phyloP scores from a whole-genome alignment of 2,113 vertebrate species.

The Erythrolamprus reginae region DNA sequence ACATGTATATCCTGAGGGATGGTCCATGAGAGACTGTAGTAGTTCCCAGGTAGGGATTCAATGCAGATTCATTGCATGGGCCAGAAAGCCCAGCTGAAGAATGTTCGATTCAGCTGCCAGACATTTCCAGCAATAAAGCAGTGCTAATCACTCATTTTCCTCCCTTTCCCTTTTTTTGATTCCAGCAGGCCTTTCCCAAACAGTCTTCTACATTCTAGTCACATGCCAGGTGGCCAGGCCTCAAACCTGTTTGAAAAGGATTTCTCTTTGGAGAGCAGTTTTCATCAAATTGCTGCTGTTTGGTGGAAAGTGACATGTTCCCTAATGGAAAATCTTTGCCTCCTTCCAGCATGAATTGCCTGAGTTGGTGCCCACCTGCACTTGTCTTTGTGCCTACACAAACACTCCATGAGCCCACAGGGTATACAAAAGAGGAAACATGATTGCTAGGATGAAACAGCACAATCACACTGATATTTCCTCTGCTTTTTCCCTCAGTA shows the following conservation, averaged over 20 bases:
- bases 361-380: neutral
- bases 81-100: neutral
- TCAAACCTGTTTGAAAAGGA: neutral
- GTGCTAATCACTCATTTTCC: neutral
- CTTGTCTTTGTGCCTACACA: neutral
- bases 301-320: neutral
- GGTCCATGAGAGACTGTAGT: neutral
- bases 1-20: neutral
- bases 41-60: neutral
- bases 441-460: conserved; percentile 21
- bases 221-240: neutral
- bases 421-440: neutral
- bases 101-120: neutral
- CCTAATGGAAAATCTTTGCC: neutral
- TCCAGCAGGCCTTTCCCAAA: neutral
- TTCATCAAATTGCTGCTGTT: neutral
- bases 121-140: neutral
- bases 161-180: neutral
- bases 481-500: conserved; percentile 9
- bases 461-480: neutral
- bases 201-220: neutral
- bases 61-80: neutral
- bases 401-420: neutral
- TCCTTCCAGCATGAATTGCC: neutral
- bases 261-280: neutral